phyloP scores from a whole-genome alignment of 2,888 invertebrate genomes.

The Tortricodes alternella region DNA sequence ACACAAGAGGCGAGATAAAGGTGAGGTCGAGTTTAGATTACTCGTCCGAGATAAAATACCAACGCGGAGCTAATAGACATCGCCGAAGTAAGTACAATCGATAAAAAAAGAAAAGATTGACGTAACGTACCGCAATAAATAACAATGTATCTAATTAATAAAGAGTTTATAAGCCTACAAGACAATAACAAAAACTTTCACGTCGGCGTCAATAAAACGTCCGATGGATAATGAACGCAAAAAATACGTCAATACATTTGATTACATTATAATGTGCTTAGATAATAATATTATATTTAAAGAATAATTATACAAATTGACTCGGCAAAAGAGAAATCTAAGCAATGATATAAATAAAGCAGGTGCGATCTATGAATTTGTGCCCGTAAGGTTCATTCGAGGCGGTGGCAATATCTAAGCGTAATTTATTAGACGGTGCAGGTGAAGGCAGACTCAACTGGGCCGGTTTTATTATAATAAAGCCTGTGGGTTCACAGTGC shows the following conservation, averaged over 20 bases:
- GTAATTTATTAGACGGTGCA: constrained; percentile 22
- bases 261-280: constrained; percentile 65
- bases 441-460: constrained; percentile 23
- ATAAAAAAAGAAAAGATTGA: constrained; percentile 23
- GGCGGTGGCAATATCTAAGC: constrained; percentile 21
- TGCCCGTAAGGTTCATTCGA: constrained; percentile 3
- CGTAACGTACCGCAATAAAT: constrained; percentile 32
- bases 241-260: constrained; percentile 64
- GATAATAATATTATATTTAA: neutral
- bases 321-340: constrained; percentile 11
- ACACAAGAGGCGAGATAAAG: constrained; percentile 51
- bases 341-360: neutral
- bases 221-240: constrained; percentile 56
- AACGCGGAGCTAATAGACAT: constrained; percentile 53
- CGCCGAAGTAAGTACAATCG: constrained; percentile 29
- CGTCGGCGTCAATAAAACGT: constrained; percentile 45
- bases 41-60: constrained; percentile 51
- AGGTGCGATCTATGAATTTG: neutral
- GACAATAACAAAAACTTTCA: constrained; percentile 66
- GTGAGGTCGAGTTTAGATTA: constrained; percentile 50
- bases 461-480: constrained; percentile 24
- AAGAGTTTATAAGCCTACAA: constrained; percentile 46
- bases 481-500: constrained; percentile 30
- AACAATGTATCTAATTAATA: constrained; percentile 56
- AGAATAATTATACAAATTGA: constrained; percentile 11